Evolutionary conservation across 2,797 vertebrate species (phyloP).

Genomic region (Fringilla coelebs): DNA sequence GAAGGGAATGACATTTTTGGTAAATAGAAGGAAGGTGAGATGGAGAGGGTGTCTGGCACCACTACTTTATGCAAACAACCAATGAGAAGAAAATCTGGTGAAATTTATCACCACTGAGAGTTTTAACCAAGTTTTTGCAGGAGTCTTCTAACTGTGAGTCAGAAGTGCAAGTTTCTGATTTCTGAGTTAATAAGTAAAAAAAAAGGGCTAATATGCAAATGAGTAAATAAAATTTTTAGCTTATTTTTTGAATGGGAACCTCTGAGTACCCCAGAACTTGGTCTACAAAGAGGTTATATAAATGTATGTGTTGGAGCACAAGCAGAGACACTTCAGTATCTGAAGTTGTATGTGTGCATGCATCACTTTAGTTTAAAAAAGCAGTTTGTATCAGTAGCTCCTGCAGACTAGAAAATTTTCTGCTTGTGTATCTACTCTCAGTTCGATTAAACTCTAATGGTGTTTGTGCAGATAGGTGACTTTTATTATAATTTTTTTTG

Average conservation of each 20-base stretch:
- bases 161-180: neutral
- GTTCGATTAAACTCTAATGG: neutral
- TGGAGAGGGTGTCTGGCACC: neutral
- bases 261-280: neutral
- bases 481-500: neutral
- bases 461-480: neutral
- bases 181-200: neutral
- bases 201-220: neutral
- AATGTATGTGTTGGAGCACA: neutral
- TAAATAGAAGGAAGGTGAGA: neutral
- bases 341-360: rapidly evolving
- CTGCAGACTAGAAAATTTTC: neutral
- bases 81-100: neutral
- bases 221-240: neutral
- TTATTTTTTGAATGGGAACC: neutral
- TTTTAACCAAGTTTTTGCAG: neutral
- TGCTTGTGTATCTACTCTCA: neutral
- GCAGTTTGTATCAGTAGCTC: neutral
- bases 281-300: neutral
- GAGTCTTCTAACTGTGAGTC: neutral
- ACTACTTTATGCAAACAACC: neutral
- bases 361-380: neutral
- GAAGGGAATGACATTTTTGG: neutral
- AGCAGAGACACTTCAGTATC: neutral
- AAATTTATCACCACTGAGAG: neutral